Evolutionary conservation across 2,113 vertebrate species (phyloP), one percentile per base, ranked within the genome.

Genomic region (Neolamprologus hecqui): DNA sequence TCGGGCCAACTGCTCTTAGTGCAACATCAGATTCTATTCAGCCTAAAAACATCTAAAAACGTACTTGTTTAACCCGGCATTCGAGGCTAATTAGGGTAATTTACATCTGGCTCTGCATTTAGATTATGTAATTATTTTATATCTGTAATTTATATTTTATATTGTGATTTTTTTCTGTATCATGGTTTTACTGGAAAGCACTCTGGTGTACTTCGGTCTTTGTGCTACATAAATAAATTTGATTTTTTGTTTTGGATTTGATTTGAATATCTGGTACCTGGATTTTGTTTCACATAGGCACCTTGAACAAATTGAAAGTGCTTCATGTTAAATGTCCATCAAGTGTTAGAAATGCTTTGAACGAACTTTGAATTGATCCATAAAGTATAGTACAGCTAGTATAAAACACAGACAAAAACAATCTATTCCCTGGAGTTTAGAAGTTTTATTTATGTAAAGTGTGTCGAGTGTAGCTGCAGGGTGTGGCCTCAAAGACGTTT

Each of bases 161-260:
- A 11, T 53, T 53, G n/a, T 53, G 51, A 54, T 21, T 6, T 54
- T 2, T 21, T 0, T 54, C 3, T 54, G n/a, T 21, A 54, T 54
- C 0, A 0, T 53, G n/a, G 51, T 53, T 51, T 53, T 53, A 53
- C n/a, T 53, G 51, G 51, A 53, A 21, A 53, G 51, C 51, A 54
- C 51, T 54, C 4, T 21, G n/a, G 0, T 21, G 51, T 54, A 21
- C 5, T 21, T 54, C 3, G 2, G 2, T 21, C 51, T 54, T 54
- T 54, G 12, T 26, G 54, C 54, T 57, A 57, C 0, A 57, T 57
- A 57, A 57, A 26, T 26, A 57, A 57, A 26, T 57, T 26, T 0
- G 23, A 3, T 8, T 57, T 57, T 57, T 28, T 28, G 13, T 57
- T 57, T 15, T 58, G 7, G 55, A 57, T 57, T 57, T 28, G 55